Evolutionary conservation across 2,797 vertebrate genomes (phyloP), one percentile per base, ranked within the genome.

Genomic region (Bradypodion pumilum): DNA sequence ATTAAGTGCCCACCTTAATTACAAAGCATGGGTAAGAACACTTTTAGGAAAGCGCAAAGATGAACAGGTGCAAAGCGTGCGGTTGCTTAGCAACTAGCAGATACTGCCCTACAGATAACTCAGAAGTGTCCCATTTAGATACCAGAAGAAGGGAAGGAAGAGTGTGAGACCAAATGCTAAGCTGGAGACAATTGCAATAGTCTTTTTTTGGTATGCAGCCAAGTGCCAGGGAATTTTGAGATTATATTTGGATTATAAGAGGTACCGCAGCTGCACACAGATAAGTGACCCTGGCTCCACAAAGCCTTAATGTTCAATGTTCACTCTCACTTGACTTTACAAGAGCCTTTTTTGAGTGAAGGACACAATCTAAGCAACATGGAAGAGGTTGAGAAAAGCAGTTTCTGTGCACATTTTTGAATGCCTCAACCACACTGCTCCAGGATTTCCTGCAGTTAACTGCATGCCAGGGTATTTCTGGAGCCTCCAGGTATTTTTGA

Each of bases 1-100:
- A n/a, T n/a, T n/a, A n/a, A n/a, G n/a, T n/a, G n/a, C n/a, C 9
- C 62, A 12, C 7, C 73, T 40, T 75, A 29, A 77, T 59, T 60
- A 32, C 59, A 46, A 68, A 42, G 63, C 37, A 42, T 68, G 0
- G 80, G 74, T 15, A 46, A 88, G 40, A 85, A 29, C 81, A 2
- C 32, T 44, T 82, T 84, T 52, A 70, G 75, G 46, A 85, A 83
- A 74, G 83, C 85, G 87, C 66, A 10, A 0, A 65, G 29, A 74
- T 82, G 81, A 83, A 78, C 78, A 90, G 87, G 89, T 68, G 82
- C 84, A 7, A 76, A 78, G 86, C 83, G 74, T 37, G 13, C 16
- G 1, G 87, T 37, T 80, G 63, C 19, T 10, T 76, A 5, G 84
- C 82, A 79, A 42, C 37, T 78, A 75, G 40, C 44, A 7, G 79